These are phyloP conservation scores for Bibio marci DNA, from an alignment of 2,888 invertebrate species.

Conservation along the genomic window DNA sequence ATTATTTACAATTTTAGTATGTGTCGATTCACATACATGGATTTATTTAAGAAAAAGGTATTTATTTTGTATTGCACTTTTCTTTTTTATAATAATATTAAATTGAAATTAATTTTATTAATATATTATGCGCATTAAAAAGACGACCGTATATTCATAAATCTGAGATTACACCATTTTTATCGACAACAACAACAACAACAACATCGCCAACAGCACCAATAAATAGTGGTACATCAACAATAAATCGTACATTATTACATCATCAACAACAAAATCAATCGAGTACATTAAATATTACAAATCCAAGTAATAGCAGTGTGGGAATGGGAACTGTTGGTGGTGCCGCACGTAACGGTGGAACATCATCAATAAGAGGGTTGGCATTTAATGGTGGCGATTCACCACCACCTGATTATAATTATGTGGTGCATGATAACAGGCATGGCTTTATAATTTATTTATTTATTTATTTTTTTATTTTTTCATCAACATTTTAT, in stretches of 20 bases:
- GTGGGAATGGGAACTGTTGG: constrained; percentile 2
- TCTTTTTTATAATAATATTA: background rate
- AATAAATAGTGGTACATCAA: constrained; percentile 16
- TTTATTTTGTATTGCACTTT: constrained; percentile 10
- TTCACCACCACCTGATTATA: constrained; percentile 31
- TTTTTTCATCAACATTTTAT: background rate
- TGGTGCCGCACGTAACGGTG: constrained; percentile 4
- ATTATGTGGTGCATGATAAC: constrained; percentile 33
- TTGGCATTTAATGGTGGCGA: constrained; percentile 24
- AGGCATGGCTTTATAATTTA: constrained; percentile 31
- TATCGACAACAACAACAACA: constrained; percentile 13
- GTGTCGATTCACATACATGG: constrained; percentile 93
- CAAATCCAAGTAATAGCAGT: background rate
- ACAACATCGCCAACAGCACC: constrained; percentile 22
- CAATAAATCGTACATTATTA: constrained; percentile 27
- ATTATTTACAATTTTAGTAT: constrained; percentile 77
- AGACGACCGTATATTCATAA: constrained; percentile 24
- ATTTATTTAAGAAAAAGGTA: constrained; percentile 86
- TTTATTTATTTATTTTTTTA: constrained; percentile 9
- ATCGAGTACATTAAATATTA: background rate
- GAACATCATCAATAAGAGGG: constrained; percentile 15
- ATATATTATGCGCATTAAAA: background rate
- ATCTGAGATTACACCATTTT: constrained; percentile 29
- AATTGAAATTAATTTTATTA: background rate
- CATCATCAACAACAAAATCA: constrained; percentile 24